Evolutionary conservation across 2,797 vertebrate genomes (phyloP).

Genomic region (Cynodonichthys magdalenae): DNA sequence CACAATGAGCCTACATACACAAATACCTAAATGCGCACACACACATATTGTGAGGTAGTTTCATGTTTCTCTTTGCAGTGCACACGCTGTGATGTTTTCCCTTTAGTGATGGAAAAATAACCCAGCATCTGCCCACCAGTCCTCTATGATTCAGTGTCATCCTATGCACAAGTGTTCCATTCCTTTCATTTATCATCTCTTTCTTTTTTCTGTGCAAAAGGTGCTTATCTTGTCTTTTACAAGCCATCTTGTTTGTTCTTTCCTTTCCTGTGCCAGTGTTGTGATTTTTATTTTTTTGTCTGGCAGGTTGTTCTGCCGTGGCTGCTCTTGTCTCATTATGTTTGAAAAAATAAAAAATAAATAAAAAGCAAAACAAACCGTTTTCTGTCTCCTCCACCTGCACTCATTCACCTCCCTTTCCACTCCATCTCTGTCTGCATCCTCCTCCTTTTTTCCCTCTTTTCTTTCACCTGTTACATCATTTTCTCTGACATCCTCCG

Average conservation of each 20-base stretch:
- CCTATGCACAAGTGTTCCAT: slow-evolving; percentile 31
- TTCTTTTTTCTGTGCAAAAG: slow-evolving; percentile 20
- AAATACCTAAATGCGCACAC: slow-evolving; percentile 16
- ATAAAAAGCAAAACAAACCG: slow-evolving; percentile 49
- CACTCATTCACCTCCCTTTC: slow-evolving; percentile 14
- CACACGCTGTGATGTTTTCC: slow-evolving; percentile 20
- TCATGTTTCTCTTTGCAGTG: slow-evolving; percentile 11
- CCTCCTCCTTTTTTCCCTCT: slow-evolving; percentile 3
- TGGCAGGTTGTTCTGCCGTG: slow-evolving; percentile 60
- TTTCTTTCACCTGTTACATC: slow-evolving; percentile 1
- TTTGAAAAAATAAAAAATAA: slow-evolving; percentile 49
- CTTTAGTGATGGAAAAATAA: slow-evolving; percentile 45
- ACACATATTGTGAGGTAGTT: slow-evolving; percentile 20
- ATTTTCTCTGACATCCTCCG: slow-evolving; percentile 4
- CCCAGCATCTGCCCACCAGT: slow-evolving; percentile 42
- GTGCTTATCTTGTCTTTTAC: slow-evolving; percentile 23
- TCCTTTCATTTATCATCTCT: slow-evolving; percentile 33
- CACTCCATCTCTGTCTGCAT: slow-evolving; percentile 31
- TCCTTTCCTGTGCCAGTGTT: slow-evolving; percentile 22
- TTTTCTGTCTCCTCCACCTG: slow-evolving; percentile 61
- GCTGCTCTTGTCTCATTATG: slow-evolving; percentile 65
- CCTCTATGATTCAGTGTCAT: slow-evolving; percentile 48
- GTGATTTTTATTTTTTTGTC: slow-evolving; percentile 45
- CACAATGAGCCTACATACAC: slow-evolving; percentile 32
- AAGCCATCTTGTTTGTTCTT: slow-evolving; percentile 24